Conservation (phyloP, 2,888 invertebrate species). For the Drosophila borealis region DNA sequence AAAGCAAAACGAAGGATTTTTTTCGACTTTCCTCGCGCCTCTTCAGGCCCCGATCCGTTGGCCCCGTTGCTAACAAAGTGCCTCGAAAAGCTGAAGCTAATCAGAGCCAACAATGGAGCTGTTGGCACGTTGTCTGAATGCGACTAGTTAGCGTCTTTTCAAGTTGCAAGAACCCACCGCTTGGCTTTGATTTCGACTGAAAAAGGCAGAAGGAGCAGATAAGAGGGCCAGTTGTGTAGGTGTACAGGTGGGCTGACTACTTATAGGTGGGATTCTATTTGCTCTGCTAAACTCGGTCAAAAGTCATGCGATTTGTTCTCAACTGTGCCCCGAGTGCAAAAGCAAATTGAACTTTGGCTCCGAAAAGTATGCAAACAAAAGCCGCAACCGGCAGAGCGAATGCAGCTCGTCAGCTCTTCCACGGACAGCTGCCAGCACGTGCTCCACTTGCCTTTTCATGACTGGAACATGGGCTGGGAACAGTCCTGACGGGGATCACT, state of each 20-base stretch:
- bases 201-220: neutral
- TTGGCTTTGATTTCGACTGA: conserved; percentile 27
- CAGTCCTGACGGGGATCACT: neutral
- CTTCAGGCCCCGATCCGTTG: neutral
- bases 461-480: conserved; percentile 4
- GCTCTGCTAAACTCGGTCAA: conserved; percentile 10
- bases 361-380: conserved; percentile 32
- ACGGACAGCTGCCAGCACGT: conserved; percentile 31
- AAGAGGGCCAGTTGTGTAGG: neutral
- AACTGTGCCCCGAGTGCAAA: conserved; percentile 32
- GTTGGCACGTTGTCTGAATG: conserved; percentile 55
- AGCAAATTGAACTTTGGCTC: conserved; percentile 41
- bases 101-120: conserved; percentile 47
- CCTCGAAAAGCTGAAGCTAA: conserved; percentile 8
- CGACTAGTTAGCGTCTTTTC: conserved; percentile 62
- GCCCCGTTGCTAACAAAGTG: conserved; percentile 24
- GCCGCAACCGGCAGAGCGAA: conserved; percentile 3
- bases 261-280: conserved; percentile 6
- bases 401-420: conserved; percentile 15
- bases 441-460: conserved; percentile 19
- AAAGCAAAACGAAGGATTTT: conserved; percentile 11
- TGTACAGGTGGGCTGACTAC: conserved; percentile 8
- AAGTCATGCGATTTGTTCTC: conserved; percentile 33
- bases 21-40: neutral
- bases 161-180: conserved; percentile 30